Base-by-base conservation (phyloP, 2,113 vertebrate species). In the Tinamus guttatus region DNA sequence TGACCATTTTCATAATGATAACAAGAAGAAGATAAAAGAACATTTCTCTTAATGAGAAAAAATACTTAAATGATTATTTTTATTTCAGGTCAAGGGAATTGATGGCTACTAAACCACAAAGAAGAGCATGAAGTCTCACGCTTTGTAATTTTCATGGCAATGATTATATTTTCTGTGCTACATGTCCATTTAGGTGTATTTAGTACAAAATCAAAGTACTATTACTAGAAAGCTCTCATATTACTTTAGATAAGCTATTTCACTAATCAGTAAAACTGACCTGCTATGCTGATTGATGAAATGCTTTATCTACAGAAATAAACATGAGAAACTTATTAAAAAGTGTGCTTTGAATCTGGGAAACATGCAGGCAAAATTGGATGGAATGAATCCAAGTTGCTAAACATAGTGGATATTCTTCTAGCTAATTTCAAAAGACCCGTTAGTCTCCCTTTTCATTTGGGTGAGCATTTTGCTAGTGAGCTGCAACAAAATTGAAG, bases 291-390 rank as follows among this genome's bases (percentile, higher is more conserved):
- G 89, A 68, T 93, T 84, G 93, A 86, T 90, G 41, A 89, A 91
- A 92, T 54, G 43, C 13, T 77, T 93, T 86, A 85, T 89, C 63
- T 85, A 70, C 85, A 24, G 76, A 91, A 96, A 96, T 69, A 90
- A 41, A 62, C 78, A 85, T n/a, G 13, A 71, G 49, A 87, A 5
- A 6, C 17, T 93, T 90, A 76, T 63, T 81, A 86, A 69, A 47
- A 19, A 54, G 36, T 70, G 7, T 36, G 36, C 14, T 85, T 78
- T 60, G 36, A 76, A 81, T 67, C 43, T 73, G 58, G 7, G n/a
- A 52, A 85, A 90, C 81, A 65, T 11, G 4, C 28, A 79, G 49
- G 58, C 7, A 5, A 87, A 85, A 25, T 22, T 43, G 63, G 11
- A 52, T 3, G 89, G 21, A 86, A 3, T 9, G 47, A 76, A 81